These are phyloP conservation scores for Sarcophaga carnaria DNA, from an alignment of 2,888 invertebrate species.

Conservation along the genomic window DNA sequence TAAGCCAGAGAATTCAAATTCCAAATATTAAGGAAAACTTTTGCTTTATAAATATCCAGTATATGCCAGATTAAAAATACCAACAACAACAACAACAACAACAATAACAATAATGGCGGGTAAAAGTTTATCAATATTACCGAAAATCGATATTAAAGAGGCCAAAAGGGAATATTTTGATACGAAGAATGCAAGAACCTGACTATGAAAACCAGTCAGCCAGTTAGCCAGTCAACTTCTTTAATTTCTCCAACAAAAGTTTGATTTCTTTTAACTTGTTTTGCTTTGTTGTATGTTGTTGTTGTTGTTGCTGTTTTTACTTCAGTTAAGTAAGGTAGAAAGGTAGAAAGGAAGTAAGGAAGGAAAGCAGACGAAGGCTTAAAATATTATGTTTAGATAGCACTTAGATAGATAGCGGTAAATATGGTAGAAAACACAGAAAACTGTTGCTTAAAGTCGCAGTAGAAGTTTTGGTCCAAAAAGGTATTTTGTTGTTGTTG, in stretches of 20 bases:
- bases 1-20: neutral
- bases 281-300: neutral
- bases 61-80: neutral
- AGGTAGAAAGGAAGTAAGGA: too few species aligned
- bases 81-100: neutral
- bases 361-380: neutral
- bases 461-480: neutral
- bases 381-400: slow-evolving; percentile 1
- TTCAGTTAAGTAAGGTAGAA: neutral
- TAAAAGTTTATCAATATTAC: slow-evolving; percentile 38
- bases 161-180: slow-evolving; percentile 5
- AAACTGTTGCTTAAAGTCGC: slow-evolving; percentile 34
- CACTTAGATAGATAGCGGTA: neutral
- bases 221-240: slow-evolving; percentile 6
- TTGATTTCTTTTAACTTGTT: neutral
- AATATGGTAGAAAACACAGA: neutral
- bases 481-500: slow-evolving; percentile 1
- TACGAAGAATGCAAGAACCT: neutral
- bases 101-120: neutral
- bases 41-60: neutral
- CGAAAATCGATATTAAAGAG: slow-evolving; percentile 38
- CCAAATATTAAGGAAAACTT: neutral
- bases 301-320: neutral
- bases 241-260: slow-evolving; percentile 40
- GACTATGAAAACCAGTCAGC: too few species aligned